Evolutionary conservation across 2,888 invertebrate species (phyloP), one percentile per base, ranked within the genome.

Genomic region (Nasonovia ribisnigri): DNA sequence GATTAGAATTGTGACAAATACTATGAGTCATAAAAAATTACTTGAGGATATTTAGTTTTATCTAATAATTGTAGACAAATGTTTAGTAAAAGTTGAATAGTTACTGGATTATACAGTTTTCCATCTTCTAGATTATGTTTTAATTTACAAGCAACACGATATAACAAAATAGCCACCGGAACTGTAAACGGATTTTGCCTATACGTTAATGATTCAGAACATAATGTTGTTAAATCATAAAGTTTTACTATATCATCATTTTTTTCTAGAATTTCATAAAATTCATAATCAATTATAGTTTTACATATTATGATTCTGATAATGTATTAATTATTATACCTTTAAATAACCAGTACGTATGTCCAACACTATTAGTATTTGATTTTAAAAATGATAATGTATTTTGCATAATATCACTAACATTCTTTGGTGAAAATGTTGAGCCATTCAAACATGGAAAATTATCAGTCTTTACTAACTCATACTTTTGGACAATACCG

Each of bases 341-440:
- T 96, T 99, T 99, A 95, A 99, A 99, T 60, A 99, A 96, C 99
- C 99, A 99, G 95, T 99, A 99, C 0, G 99, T 99, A 95, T 99
- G 99, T 0, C 99, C 99, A 20, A 99, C 98, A 96, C 98, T 98
- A 0, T 99, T 99, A 0, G 98, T 99, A 95, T 99, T 99, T 0
- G 97, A 97, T 95, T 99, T 99, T 0, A 99, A 96, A 95, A 99
- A 99, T 1, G 98, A 98, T 90, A 99, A 96, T 94, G 99, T 98
- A 96, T 99, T 99, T 95, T 98, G 98, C 0, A 99, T 99, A 0
- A 99, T 98, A 95, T 99, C 98, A 90, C 98, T 97, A 26, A 99
- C 98, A 0, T 98, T 97, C 96, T 98, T 97, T 0, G 98, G 98
- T 42, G 97, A 98, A 96, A 98, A 99, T 95, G 97, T 97, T 0